Evolutionary conservation across 2,113 vertebrate species (phyloP).

Genomic region (Nyctereutes procyonoides): DNA sequence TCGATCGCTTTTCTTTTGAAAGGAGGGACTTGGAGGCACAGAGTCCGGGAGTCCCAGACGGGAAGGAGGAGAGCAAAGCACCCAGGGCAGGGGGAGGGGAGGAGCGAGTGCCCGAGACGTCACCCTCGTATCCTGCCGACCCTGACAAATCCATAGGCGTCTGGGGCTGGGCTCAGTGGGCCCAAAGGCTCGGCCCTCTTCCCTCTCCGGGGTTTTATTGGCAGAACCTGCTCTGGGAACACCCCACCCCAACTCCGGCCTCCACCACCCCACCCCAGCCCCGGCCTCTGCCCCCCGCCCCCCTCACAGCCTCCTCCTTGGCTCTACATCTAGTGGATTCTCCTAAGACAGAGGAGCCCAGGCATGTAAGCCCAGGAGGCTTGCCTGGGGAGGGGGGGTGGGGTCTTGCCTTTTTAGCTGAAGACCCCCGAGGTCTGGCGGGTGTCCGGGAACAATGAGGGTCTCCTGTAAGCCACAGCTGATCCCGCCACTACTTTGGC

Average conservation of each 20-base stretch:
- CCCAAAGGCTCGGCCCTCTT: not conserved
- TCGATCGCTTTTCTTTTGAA: not conserved
- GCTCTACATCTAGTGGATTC: not conserved
- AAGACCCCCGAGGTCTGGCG: not conserved
- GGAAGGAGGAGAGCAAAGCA: not conserved
- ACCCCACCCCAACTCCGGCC: not conserved
- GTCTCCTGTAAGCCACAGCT: accelerated
- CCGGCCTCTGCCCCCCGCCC: not conserved
- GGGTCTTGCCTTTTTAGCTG: not conserved
- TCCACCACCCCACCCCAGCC: not conserved
- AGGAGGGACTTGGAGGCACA: not conserved
- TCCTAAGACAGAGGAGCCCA: not conserved
- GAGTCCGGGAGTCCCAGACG: not conserved
- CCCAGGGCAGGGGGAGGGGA: accelerated
- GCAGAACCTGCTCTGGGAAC: not conserved
- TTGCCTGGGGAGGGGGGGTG: not conserved
- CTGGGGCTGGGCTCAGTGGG: not conserved
- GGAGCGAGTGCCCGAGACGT: too few species aligned
- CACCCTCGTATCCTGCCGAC: not conserved
- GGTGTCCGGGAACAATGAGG: not conserved
- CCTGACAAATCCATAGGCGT: not conserved
- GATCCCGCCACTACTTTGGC: not conserved
- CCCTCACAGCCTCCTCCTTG: not conserved
- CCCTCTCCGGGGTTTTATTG: not conserved
- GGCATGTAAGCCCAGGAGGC: not conserved